These are phyloP conservation scores for Glaucomys volans DNA, from an alignment of 2,113 vertebrate species.

Conservation along the genomic window DNA sequence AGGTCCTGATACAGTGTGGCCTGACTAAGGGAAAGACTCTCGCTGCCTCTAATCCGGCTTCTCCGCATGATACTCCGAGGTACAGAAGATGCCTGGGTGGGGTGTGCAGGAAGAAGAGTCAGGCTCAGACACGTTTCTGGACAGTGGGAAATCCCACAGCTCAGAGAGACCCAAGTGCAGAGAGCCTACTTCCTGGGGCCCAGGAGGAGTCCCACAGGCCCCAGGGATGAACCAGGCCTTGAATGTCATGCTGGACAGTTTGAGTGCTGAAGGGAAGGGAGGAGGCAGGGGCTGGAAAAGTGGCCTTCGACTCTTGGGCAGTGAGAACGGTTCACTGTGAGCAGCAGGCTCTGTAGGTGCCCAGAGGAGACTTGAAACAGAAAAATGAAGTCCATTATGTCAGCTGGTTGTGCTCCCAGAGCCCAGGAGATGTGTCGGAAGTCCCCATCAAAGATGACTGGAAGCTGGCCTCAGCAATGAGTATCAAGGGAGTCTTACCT, in stretches of 20 bases:
- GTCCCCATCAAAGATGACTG: not conserved
- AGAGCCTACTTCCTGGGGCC: not conserved
- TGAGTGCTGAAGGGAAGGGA: not conserved
- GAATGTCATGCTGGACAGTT: not conserved
- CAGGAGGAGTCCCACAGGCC: not conserved
- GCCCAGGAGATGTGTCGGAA: not conserved
- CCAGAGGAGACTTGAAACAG: not conserved
- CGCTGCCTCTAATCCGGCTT: not conserved
- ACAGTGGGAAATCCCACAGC: not conserved
- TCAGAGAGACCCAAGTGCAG: not conserved
- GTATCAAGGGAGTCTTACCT: too few relatives aligned
- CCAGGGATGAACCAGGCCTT: not conserved
- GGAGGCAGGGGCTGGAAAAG: too few relatives aligned
- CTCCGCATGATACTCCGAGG: accelerated
- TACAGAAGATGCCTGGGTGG: not conserved
- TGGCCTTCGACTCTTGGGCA: not conserved
- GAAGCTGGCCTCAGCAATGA: not conserved
- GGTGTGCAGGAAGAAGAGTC: not conserved
- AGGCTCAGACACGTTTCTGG: not conserved
- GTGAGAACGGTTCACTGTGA: not conserved
- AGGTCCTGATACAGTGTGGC: not conserved
- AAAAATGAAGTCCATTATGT: not conserved
- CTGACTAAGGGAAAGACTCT: not conserved
- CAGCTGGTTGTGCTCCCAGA: not conserved
- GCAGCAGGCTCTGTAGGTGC: not conserved